Base-by-base conservation (phyloP, 2,113 vertebrate genomes). In the Toxotes chatareus region DNA sequence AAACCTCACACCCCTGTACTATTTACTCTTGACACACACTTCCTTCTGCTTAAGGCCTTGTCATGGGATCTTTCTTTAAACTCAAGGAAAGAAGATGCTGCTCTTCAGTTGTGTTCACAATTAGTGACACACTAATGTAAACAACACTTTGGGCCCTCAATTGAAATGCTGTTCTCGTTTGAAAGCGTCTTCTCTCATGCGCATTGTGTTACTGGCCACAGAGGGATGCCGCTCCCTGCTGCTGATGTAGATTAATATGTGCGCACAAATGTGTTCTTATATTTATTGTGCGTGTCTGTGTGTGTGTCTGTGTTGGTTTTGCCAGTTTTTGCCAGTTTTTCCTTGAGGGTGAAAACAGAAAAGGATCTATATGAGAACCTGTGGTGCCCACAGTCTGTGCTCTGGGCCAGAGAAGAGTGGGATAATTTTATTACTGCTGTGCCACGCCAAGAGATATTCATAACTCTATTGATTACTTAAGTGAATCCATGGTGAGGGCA, bases 391-490 rank as follows among this genome's bases (percentile, higher is more conserved):
- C 34, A 55, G 69, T 84, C 73, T 83, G 65, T 73, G 74, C 73
- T 57, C 65, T 1, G 11, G 63, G 64, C 60, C 70, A 16, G 53
- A 79, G 70, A 11, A 78, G 57, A 83, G 85, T 82, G 73, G 73
- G 76, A 68, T 91, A 65, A 89, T 88, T 90, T 12, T 68, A 85
- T 89, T 88, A 89, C 46, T 46, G 57, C 17, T 16, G 49, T 59
- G 38, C 70, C 64, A 36, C 0, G 56, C 55, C 40, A 8, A 73
- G 77, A 82, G 57, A 85, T 90, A 78, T 87, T 88, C 85, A 86
- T 83, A 85, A 80, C 74, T 21, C 19, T 82, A 88, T 92, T 61
- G 88, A 90, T 91, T 60, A 49, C 61, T 83, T 78, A 80, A 89
- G 65, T 88, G 80, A 78, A 76, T 91, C 73, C 56, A 57, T 34